A percentile compares a stretch with the other conserved stretches of the same genome.
phyloP scores from a whole-genome alignment of 2,113 vertebrate genomes.

The Aspidoscelis tigris region DNA sequence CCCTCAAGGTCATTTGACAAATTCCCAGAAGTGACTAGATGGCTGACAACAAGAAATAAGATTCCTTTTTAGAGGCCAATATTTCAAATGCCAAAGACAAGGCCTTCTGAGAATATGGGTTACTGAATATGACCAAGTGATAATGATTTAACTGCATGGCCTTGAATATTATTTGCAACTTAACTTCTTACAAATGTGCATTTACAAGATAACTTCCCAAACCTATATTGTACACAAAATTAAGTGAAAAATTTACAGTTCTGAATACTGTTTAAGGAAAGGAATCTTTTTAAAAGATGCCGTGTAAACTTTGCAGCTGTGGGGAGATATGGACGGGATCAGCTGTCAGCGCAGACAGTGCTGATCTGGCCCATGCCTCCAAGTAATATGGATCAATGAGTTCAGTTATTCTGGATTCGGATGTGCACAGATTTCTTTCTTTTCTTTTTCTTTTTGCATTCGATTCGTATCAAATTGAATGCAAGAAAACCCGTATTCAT shows the following conservation, averaged over 20 bases:
- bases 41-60: background rate
- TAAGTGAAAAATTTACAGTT: background rate
- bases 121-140: background rate
- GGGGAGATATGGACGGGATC: too few species aligned
- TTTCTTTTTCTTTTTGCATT: too few species aligned
- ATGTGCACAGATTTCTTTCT: too few species aligned
- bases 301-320: too few species aligned
- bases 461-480: too few species aligned
- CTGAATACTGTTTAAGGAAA: background rate
- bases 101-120: background rate
- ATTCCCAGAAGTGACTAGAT: background rate
- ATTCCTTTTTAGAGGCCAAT: background rate
- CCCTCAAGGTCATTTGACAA: background rate
- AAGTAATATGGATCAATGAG: too few species aligned
- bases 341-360: too few species aligned
- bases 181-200: too few species aligned
- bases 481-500: too few species aligned
- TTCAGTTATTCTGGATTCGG: too few species aligned
- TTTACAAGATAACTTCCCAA: background rate
- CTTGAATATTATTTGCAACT: background rate
- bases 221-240: background rate
- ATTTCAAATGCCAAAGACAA: background rate
- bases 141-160: background rate
- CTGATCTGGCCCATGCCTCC: too few species aligned
- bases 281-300: too few species aligned